Evolutionary conservation across 1,140 invertebrate species (phyloP).

Genomic region (Drosophila sp.): DNA sequence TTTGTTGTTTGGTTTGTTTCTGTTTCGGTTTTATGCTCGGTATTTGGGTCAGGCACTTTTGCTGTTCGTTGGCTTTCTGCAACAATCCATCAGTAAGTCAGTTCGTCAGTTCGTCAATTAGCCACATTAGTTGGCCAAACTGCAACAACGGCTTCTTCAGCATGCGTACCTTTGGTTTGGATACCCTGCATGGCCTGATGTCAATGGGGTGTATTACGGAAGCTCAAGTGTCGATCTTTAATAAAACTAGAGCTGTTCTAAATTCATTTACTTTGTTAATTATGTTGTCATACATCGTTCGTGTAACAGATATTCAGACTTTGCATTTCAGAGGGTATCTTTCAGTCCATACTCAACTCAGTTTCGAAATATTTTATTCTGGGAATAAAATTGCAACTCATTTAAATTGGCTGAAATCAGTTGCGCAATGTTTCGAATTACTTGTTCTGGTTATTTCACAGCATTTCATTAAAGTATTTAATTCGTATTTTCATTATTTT

Average conservation of each 20-base stretch:
- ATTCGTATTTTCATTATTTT: conserved; percentile 24
- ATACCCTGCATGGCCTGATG: conserved; percentile 1
- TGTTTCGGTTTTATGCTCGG: conserved; percentile 22
- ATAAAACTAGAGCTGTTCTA: too few species aligned
- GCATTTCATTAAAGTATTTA: conserved; percentile 1
- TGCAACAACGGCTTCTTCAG: conserved; percentile 12
- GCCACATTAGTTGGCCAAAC: conserved; percentile 15
- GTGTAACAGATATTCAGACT: too few species aligned
- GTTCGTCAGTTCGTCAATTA: conserved; percentile 35
- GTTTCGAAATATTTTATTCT: conserved; percentile 1
- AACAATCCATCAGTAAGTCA: conserved; percentile 30
- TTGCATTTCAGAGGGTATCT: conserved; percentile 3
- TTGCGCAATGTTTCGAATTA: conserved; percentile 28
- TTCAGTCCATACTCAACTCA: not conserved
- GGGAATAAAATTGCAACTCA: conserved; percentile 42
- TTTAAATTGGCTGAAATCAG: conserved; percentile 60
- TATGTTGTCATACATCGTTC: too few species aligned
- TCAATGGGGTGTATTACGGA: not conserved
- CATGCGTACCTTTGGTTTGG: conserved; percentile 1
- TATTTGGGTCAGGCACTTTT: conserved; percentile 64
- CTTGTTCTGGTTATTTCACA: conserved; percentile 15
- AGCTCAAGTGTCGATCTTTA: not conserved
- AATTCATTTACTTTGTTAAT: too few species aligned
- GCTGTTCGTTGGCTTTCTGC: conserved; percentile 32
- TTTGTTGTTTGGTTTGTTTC: conserved; percentile 4